These are phyloP conservation scores for Lycophotia porphyrea DNA, from an alignment of 2,888 invertebrate genomes.

Conservation along the genomic window DNA sequence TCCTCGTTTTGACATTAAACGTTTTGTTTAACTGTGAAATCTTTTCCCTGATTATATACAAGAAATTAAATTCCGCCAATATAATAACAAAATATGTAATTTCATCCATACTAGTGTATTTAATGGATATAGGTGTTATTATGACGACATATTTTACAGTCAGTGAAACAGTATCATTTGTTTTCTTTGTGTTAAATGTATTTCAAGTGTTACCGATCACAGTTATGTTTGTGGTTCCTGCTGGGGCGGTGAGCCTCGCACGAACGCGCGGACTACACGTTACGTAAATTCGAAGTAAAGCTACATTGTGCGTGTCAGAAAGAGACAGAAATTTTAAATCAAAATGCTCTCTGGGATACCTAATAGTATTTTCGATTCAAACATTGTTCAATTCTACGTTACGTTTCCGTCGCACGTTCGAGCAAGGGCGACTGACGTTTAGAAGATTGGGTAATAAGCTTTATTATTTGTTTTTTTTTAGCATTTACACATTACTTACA, in stretches of 20 bases:
- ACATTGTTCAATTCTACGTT: neutral
- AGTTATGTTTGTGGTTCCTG: slow-evolving; percentile 60
- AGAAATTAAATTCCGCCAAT: slow-evolving; percentile 19
- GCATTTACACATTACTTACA: neutral
- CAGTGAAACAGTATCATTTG: slow-evolving; percentile 60
- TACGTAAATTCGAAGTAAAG: neutral
- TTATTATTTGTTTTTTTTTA: neutral
- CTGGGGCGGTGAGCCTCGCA: slow-evolving; percentile 8
- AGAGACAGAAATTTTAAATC: neutral
- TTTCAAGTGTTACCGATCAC: slow-evolving; percentile 65
- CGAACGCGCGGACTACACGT: neutral
- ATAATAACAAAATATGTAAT: slow-evolving; percentile 66
- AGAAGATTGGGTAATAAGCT: neutral
- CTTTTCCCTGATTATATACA: slow-evolving; percentile 70
- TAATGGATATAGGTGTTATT: slow-evolving; percentile 77
- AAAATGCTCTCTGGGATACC: neutral
- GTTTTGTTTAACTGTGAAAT: slow-evolving; percentile 73
- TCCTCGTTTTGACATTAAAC: slow-evolving; percentile 73
- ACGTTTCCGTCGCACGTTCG: neutral
- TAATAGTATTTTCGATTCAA: neutral
- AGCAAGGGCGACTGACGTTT: neutral
- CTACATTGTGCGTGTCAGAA: neutral
- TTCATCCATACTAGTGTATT: slow-evolving; percentile 74
- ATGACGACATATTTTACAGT: slow-evolving; percentile 23
- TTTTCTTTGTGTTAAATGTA: slow-evolving; percentile 65